These are phyloP conservation scores for Lagodon rhomboides DNA, from an alignment of 2,797 vertebrate species.

Conservation along the genomic window DNA sequence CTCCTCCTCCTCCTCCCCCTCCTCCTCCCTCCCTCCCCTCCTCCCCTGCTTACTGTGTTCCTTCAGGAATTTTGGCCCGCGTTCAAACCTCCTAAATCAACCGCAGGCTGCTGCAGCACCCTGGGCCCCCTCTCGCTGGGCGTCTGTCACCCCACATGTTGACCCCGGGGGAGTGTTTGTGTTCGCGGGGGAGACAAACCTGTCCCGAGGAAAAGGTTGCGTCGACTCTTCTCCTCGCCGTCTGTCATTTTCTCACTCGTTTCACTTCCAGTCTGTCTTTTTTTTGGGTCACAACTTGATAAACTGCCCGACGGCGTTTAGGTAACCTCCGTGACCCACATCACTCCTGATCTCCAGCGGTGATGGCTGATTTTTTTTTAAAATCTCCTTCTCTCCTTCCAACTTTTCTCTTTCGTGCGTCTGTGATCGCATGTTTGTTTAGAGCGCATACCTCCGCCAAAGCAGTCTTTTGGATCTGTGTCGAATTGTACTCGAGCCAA, in stretches of 20 bases:
- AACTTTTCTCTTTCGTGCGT: not conserved
- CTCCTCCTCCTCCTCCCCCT: not conserved
- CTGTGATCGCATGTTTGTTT: not conserved
- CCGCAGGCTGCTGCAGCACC: constrained; percentile 73
- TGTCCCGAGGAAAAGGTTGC: constrained; percentile 26
- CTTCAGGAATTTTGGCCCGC: constrained; percentile 86
- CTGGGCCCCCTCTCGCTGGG: constrained; percentile 68
- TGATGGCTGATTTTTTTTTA: not conserved
- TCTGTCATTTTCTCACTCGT: constrained; percentile 16
- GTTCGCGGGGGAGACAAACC: constrained; percentile 25
- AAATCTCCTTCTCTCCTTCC: constrained; percentile 15
- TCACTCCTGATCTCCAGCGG: constrained; percentile 6
- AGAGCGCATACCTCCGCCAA: too few relatives aligned
- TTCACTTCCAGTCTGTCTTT: constrained; percentile 5
- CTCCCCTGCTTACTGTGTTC: constrained; percentile 67
- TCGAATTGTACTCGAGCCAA: too few relatives aligned
- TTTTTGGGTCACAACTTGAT: constrained; percentile 8
- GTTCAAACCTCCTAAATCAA: constrained; percentile 87
- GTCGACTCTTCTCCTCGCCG: not conserved
- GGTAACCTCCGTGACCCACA: constrained; percentile 22
- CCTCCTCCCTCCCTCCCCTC: not conserved
- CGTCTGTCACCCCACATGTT: constrained; percentile 78
- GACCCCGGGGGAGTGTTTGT: constrained; percentile 64
- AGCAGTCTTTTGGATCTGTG: too few relatives aligned
- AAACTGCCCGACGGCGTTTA: not conserved